phyloP scores from a whole-genome alignment of 2,888 invertebrate genomes.

The Cosmorhoe ocellata region DNA sequence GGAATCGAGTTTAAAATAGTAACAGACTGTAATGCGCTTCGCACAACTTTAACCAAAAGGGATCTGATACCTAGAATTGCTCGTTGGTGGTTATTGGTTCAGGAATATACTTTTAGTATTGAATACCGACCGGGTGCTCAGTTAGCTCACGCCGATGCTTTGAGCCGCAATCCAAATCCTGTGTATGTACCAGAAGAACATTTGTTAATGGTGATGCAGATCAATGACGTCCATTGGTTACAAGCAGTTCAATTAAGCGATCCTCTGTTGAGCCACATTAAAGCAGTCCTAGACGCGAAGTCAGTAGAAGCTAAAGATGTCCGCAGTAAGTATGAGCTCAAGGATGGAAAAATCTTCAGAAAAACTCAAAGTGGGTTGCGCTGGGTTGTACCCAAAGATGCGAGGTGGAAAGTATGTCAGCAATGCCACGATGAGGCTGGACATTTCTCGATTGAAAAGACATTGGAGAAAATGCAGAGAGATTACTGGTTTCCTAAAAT shows the following conservation, averaged over 20 bases:
- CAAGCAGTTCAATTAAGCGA: too few relatives aligned
- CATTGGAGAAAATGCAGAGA: background rate
- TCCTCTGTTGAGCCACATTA: too few relatives aligned
- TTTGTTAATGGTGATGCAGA: background rate
- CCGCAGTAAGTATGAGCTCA: too few relatives aligned
- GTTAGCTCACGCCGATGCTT: background rate
- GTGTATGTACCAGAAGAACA: background rate
- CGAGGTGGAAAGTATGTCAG: background rate
- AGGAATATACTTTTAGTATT: background rate
- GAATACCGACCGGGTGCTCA: background rate
- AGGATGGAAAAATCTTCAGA: too few relatives aligned
- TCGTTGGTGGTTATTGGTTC: background rate
- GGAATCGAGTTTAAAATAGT: background rate
- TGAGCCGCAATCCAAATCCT: background rate
- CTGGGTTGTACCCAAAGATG: background rate
- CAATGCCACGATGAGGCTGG: background rate
- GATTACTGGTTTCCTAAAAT: background rate
- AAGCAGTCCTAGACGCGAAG: too few relatives aligned
- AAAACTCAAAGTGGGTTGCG: background rate
- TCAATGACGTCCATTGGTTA: too few relatives aligned
- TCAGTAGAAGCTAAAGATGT: background rate
- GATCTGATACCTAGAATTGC: background rate
- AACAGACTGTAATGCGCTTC: slow-evolving; percentile 1
- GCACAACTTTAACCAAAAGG: background rate
- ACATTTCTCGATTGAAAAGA: background rate